Conservation (phyloP, 2,888 invertebrate species). For the Spisula subtruncata region DNA sequence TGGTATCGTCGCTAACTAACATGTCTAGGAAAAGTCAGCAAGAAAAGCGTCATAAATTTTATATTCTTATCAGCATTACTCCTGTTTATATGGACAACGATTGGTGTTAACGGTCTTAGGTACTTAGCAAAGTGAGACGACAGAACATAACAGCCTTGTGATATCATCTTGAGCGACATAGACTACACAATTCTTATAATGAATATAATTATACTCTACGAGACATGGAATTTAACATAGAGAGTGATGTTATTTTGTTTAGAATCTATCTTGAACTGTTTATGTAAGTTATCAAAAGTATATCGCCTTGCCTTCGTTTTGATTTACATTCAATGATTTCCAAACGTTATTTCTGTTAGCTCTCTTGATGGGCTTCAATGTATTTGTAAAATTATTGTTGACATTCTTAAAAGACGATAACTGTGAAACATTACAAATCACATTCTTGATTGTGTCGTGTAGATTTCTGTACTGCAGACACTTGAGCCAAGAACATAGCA, state of each 20-base stretch:
- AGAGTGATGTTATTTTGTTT: neutral
- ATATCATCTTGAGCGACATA: neutral
- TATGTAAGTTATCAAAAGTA: neutral
- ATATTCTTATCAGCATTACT: no score
- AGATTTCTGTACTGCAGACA: no score
- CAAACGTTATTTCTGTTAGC: neutral
- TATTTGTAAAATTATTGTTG: neutral
- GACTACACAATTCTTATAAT: neutral
- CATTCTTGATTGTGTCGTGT: no score
- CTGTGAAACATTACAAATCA: neutral
- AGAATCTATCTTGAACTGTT: neutral
- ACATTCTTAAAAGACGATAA: neutral
- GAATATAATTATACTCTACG: neutral
- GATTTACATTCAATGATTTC: neutral
- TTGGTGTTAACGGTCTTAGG: neutral
- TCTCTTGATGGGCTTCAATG: neutral
- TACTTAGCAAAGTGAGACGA: neutral
- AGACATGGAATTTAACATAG: neutral
- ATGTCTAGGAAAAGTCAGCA: no score
- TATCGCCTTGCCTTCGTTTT: neutral
- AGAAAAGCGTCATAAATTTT: no score
- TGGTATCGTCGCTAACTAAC: no score
- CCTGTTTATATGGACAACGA: no score
- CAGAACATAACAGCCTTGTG: neutral
- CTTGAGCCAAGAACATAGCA: no score